Conservation (phyloP, 2,113 vertebrate species). For the Prinia subflava region DNA sequence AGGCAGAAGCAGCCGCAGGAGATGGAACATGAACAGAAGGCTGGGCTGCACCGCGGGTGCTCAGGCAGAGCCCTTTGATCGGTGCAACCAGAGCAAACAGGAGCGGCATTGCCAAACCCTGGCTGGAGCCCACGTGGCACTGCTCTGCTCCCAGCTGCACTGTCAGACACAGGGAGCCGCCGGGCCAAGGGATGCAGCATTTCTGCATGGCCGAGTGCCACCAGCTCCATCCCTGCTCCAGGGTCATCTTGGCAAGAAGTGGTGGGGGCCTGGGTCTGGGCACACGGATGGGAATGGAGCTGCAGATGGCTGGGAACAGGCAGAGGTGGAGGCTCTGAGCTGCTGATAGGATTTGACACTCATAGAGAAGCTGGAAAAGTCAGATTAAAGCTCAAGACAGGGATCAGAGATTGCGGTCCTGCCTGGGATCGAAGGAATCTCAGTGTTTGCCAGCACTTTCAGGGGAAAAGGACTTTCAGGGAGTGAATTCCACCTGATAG, state of each 20-base stretch:
- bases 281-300: background rate
- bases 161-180: background rate
- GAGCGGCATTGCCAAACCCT: background rate
- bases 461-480: conserved; percentile 37
- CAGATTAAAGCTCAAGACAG: background rate
- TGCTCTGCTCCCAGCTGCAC: background rate
- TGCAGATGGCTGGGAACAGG: background rate
- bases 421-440: background rate
- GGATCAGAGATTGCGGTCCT: conserved; percentile 15
- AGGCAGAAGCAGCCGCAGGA: conserved; percentile 36
- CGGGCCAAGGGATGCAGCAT: background rate
- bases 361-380: background rate
- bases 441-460: background rate
- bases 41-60: conserved; percentile 27
- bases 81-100: conserved; percentile 31
- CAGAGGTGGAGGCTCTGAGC: background rate
- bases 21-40: conserved; percentile 8
- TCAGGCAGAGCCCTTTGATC: conserved; percentile 64
- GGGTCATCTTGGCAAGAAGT: fast-evolving
- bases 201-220: fast-evolving
- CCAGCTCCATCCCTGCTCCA: background rate
- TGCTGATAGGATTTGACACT: background rate
- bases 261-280: background rate
- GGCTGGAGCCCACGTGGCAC: background rate
- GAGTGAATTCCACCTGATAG: background rate